A percentile compares a stretch with the other conserved stretches of the same genome.
Evolutionary conservation across 2,797 vertebrate genomes (phyloP).

Genomic region (Falco rusticolus): DNA sequence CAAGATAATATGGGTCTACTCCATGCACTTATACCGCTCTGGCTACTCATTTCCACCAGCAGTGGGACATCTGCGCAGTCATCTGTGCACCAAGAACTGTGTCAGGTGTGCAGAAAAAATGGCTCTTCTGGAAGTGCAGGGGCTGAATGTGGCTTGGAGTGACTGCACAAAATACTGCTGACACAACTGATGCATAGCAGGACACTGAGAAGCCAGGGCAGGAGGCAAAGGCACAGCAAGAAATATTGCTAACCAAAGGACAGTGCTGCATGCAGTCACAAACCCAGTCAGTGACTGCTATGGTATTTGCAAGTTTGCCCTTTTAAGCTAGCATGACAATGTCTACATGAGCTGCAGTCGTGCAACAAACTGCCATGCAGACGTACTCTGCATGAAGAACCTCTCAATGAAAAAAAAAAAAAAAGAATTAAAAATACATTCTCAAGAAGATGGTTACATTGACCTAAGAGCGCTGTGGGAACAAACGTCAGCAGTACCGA

Average conservation of each 20-base stretch:
- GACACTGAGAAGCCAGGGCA: not conserved
- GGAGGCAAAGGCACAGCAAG: not conserved
- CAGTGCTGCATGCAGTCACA: not conserved
- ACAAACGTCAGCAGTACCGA: not conserved
- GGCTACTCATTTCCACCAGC: not conserved
- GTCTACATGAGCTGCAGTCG: fast-evolving
- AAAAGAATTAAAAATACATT: not conserved
- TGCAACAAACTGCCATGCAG: not conserved
- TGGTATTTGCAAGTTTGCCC: not conserved
- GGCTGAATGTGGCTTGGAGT: not conserved
- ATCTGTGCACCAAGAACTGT: not conserved
- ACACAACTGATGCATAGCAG: not conserved
- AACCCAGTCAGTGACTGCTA: not conserved
- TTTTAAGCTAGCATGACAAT: not conserved
- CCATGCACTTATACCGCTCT: not conserved
- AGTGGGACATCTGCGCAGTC: not conserved
- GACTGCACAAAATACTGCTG: not conserved
- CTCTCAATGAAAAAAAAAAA: not conserved
- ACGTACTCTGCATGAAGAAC: not conserved
- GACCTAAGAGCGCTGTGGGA: not conserved
- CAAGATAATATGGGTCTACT: not conserved
- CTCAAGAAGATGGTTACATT: not conserved
- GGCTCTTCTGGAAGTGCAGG: not conserved
- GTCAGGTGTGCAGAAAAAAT: not conserved
- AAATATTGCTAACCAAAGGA: not conserved